A percentile compares a stretch with the other conserved stretches of the same genome.
Conservation (phyloP, 2,797 vertebrate genomes). For the Argentina silus region DNA sequence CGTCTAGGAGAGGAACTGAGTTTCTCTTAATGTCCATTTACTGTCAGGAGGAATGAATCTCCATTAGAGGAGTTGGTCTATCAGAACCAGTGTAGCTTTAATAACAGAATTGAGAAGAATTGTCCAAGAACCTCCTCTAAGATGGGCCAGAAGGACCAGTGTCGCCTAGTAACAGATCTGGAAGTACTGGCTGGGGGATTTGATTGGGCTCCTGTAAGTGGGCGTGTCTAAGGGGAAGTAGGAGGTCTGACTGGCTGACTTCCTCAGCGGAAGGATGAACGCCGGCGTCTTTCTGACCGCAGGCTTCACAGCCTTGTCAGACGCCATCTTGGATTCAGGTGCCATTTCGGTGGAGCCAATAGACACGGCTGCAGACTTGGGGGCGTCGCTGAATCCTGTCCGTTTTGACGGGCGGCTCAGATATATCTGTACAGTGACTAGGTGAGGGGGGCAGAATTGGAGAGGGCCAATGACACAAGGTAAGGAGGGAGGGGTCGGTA, state of each 20-base stretch:
- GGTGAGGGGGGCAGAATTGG: conserved; percentile 66
- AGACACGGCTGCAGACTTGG: conserved; percentile 64
- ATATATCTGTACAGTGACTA: conserved; percentile 85
- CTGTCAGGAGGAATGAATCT: too few species aligned
- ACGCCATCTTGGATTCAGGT: conserved; percentile 68
- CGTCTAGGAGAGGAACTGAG: too few species aligned
- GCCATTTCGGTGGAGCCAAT: conserved; percentile 47
- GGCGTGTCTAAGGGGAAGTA: conserved; percentile 76
- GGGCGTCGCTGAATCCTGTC: conserved; percentile 61
- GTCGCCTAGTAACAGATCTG: conserved; percentile 80
- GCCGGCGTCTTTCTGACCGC: conserved; percentile 66
- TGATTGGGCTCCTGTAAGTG: conserved; percentile 83
- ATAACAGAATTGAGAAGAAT: too few species aligned
- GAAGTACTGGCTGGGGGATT: conserved; percentile 85
- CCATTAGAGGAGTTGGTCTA: too few species aligned
- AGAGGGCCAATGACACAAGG: conserved; percentile 39
- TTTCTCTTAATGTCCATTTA: too few species aligned
- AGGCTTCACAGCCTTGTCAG: conserved; percentile 46
- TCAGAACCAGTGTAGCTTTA: too few species aligned
- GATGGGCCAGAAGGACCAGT: too few species aligned
- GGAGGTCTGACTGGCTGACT: conserved; percentile 74
- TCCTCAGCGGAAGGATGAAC: conserved; percentile 75
- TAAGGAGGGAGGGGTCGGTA: conserved; percentile 35
- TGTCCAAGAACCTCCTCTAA: not conserved
- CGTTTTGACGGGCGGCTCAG: conserved; percentile 75